These are phyloP conservation scores for Gonatopus flavifemur DNA, from an alignment of 1,140 invertebrate genomes.

Conservation along the genomic window DNA sequence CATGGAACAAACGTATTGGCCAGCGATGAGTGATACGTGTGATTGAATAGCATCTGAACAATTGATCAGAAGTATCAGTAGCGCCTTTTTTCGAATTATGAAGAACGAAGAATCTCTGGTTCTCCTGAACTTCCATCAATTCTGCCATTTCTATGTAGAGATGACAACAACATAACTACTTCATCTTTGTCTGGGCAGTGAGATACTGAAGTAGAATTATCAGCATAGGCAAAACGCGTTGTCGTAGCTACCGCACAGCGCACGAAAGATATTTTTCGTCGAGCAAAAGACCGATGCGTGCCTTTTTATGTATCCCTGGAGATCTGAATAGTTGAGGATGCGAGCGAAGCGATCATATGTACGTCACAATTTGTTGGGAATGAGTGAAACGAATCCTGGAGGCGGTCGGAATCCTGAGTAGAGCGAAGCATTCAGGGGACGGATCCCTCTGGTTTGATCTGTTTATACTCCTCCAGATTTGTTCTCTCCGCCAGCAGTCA, in stretches of 20 bases:
- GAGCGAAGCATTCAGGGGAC: background rate
- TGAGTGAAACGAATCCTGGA: too few relatives aligned
- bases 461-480: too few relatives aligned
- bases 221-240: slow-evolving; percentile 31
- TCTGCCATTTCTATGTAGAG: slow-evolving; percentile 7
- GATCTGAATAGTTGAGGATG: background rate
- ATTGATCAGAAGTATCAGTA: slow-evolving; percentile 49
- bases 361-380: too few relatives aligned
- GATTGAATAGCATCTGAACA: slow-evolving; percentile 38
- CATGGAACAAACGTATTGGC: slow-evolving; percentile 44
- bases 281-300: slow-evolving; percentile 36
- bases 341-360: slow-evolving; percentile 12
- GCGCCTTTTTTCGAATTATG: slow-evolving; percentile 48
- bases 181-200: slow-evolving; percentile 36
- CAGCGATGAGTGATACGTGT: slow-evolving; percentile 39
- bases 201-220: slow-evolving; percentile 26
- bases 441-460: too few relatives aligned
- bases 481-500: too few relatives aligned
- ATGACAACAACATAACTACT: slow-evolving; percentile 27
- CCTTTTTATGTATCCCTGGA: slow-evolving; percentile 36
- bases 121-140: slow-evolving; percentile 30
- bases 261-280: slow-evolving; percentile 44
- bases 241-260: slow-evolving; percentile 7
- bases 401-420: slow-evolving; percentile 20
- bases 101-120: slow-evolving; percentile 43